Base-by-base conservation (phyloP, 2,888 invertebrate species). In the Agriopis leucophaearia region DNA sequence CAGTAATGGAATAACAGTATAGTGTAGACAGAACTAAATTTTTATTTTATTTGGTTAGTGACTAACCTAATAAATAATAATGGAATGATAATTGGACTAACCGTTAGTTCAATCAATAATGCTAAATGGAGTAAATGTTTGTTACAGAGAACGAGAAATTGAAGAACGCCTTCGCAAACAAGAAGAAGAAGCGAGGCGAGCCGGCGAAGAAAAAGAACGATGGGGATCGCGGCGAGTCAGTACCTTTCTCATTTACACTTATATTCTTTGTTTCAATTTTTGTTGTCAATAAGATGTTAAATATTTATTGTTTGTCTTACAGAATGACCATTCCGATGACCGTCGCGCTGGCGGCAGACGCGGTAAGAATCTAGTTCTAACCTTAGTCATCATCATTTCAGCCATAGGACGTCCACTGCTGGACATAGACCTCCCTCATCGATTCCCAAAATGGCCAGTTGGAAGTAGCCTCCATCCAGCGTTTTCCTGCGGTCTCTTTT, bases 121-220 rank as follows among this genome's bases (percentile, higher is more conserved):
- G 10, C 10, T 40, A 16, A 38, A 36, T 61, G 6, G 8, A 8
- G 9, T 40, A 16, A 38, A 36, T 61, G 4, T 8, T 55, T 69
- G 55, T 74, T 66, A 13, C 69, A 94, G 94, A 78, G 98, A 99
- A 82, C 95, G 97, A 62, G 97, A 98, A 92, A 99, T 99, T 74
- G 99, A 99, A 85, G 97, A 98, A 84, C 96, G 97, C 75, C 92
- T 98, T 58, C 95, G 96, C 40, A 96, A 96, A 80, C 94, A 95
- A 75, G 91, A 91, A 70, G 94, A 94, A 64, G 93, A 92, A 76
- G 83, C 91, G 1, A 84, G 92, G 48, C 88, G 90, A 58, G 86
- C 75, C 2, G 76, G 77, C 13, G 92, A 93, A 1, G 94, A 93
- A 1, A 92, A 92, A 64, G 92, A 93, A 51, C 90, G 92, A 70